Evolutionary conservation across 2,888 invertebrate genomes (phyloP).

Genomic region (Agriotes lineatus): DNA sequence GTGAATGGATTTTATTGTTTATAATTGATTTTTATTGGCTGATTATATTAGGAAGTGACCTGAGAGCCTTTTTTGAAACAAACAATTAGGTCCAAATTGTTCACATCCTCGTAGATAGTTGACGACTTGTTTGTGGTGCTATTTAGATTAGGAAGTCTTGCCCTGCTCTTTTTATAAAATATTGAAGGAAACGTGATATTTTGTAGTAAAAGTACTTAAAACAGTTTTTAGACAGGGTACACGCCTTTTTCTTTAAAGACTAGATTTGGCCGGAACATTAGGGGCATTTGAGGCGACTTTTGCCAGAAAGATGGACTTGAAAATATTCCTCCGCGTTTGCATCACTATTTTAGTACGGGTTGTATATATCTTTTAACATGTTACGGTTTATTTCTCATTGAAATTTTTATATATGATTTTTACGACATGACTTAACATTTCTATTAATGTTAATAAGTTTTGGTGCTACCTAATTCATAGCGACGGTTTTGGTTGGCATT

Average conservation of each 20-base stretch:
- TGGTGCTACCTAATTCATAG: slow-evolving; percentile 9
- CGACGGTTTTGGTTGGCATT: background rate
- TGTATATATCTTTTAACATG: slow-evolving; percentile 22
- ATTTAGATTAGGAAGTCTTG: slow-evolving; percentile 25
- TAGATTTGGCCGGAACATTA: background rate
- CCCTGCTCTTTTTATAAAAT: slow-evolving; percentile 8
- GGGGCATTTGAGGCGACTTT: slow-evolving; percentile 10
- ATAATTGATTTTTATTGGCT: background rate
- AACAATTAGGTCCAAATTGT: slow-evolving; percentile 14
- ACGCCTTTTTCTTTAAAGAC: background rate
- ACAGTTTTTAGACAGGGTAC: slow-evolving; percentile 16
- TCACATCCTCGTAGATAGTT: background rate
- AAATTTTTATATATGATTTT: background rate
- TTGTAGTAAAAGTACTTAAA: slow-evolving; percentile 24
- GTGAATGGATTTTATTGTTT: too few species aligned
- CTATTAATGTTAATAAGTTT: background rate
- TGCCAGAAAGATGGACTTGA: background rate
- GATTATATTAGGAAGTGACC: background rate
- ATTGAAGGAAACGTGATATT: slow-evolving; percentile 13
- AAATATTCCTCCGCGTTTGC: background rate
- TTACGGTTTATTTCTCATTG: background rate
- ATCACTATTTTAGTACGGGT: slow-evolving; percentile 16
- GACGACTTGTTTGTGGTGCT: slow-evolving; percentile 27
- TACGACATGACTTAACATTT: background rate
- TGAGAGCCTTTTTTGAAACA: background rate